These are phyloP conservation scores for Achroia grisella DNA, from an alignment of 1,140 invertebrate species.

Conservation along the genomic window DNA sequence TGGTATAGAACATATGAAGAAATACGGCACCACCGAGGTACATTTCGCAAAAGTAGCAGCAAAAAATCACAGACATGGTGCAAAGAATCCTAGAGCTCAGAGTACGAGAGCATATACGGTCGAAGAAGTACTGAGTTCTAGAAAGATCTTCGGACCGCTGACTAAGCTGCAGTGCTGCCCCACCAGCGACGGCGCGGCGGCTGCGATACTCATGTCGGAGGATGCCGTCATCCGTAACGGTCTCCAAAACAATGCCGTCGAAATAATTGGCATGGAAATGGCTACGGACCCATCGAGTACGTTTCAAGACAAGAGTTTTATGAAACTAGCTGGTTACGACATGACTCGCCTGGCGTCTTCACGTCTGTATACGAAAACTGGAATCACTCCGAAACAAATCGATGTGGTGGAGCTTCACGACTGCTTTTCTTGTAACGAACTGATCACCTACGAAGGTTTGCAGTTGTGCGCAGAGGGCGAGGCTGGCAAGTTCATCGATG, in stretches of 20 bases:
- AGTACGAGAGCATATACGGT: slow-evolving; percentile 92
- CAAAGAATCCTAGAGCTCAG: slow-evolving; percentile 96
- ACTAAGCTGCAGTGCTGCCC: slow-evolving; percentile 98
- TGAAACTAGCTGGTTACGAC: slow-evolving; percentile 96
- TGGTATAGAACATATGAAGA: slow-evolving; percentile 96
- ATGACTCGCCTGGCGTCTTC: slow-evolving; percentile 93
- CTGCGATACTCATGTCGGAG: slow-evolving; percentile 93
- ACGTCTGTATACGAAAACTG: slow-evolving; percentile 84
- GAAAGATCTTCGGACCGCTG: slow-evolving; percentile 89
- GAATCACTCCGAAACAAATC: slow-evolving; percentile 85
- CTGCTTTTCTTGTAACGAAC: slow-evolving; percentile 98
- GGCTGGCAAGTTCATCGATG: slow-evolving; percentile 94
- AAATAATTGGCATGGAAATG: slow-evolving; percentile 98
- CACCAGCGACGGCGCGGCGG: slow-evolving; percentile 96
- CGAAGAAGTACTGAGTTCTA: slow-evolving; percentile 91
- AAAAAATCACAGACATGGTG: slow-evolving; percentile 98
- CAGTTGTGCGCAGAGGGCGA: slow-evolving; percentile 93
- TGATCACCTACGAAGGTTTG: slow-evolving; percentile 98
- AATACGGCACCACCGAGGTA: slow-evolving; percentile 93
- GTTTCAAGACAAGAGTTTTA: slow-evolving; percentile 89
- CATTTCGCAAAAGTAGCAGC: slow-evolving; percentile 98
- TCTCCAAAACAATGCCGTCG: slow-evolving; percentile 90
- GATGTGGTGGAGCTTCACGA: slow-evolving; percentile 98
- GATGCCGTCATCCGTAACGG: slow-evolving; percentile 89
- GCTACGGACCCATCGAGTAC: slow-evolving; percentile 91